phyloP scores from a whole-genome alignment of 2,888 invertebrate species.

The Ecliptopera silaceata region DNA sequence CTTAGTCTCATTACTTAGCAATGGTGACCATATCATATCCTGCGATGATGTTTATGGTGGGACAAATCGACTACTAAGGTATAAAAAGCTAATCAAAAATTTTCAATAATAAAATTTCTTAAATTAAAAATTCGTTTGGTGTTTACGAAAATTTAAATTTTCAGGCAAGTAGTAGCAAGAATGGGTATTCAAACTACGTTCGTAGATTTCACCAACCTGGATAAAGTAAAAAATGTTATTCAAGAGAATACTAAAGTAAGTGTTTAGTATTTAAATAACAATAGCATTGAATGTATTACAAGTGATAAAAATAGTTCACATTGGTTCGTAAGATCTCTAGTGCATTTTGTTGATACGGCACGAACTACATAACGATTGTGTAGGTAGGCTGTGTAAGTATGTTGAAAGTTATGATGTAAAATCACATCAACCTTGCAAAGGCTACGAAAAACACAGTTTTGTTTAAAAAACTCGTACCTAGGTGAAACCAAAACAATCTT shows the following conservation, averaged over 20 bases:
- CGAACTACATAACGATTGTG: not conserved
- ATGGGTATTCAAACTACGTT: conserved; percentile 90
- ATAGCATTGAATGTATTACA: not conserved
- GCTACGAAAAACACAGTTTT: not conserved
- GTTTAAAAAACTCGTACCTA: conserved; percentile 15
- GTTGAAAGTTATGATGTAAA: conserved; percentile 8
- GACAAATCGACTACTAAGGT: conserved; percentile 87
- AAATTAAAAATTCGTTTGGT: not conserved
- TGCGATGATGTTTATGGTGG: conserved; percentile 98
- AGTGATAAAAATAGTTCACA: not conserved
- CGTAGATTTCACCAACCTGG: conserved; percentile 88
- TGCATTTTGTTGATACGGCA: conserved; percentile 3
- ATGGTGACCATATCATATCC: conserved; percentile 95
- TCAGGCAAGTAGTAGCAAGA: conserved; percentile 82
- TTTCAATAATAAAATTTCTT: no score
- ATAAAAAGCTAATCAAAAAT: not conserved
- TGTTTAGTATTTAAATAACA: conserved; percentile 10
- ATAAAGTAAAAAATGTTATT: conserved; percentile 86
- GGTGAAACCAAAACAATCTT: conserved; percentile 42
- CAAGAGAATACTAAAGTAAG: conserved; percentile 92
- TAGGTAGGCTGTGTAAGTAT: not conserved
- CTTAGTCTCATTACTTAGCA: conserved; percentile 87
- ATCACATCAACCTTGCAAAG: conserved; percentile 1
- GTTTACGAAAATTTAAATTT: conserved; percentile 50
- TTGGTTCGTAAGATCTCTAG: not conserved